Base-by-base conservation (phyloP, 2,888 invertebrate genomes). In the Nephrotoma flavescens region DNA sequence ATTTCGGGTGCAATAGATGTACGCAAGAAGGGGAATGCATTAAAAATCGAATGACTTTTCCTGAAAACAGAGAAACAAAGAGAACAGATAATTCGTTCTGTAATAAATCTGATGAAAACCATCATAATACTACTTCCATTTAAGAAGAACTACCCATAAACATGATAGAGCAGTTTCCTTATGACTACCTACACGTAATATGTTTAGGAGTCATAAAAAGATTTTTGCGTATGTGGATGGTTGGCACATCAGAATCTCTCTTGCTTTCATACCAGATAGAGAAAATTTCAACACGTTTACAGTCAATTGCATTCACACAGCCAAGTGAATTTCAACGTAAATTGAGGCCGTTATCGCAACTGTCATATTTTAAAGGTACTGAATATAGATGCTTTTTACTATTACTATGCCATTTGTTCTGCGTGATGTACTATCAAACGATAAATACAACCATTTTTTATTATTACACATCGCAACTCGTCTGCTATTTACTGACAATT, bases 331-430 rank as follows among this genome's bases (percentile, higher is more conserved):
- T 89, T 88, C 87, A 87, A 83, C 85, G 88, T 87, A 86, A 87
- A 87, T 88, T 88, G 45, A 87, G 89, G 87, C 83, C 84, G 31
- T 19, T 71, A 15, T 19, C 87, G 42, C 88, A 88, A 31, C 83
- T 88, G 31, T 88, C 88, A 42, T 87, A 87, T 45, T 89, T 88
- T 87, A 89, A 89, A 87, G 89, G 88, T n/a, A 88, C 89, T 47
- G 47, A 3, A n/a, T 47, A 89, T 19, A 89, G 83, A 87, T 19
- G 19, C 19, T 19, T 19, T 19, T 19, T 19, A 19, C 19, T 19
- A 19, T 19, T 19, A 1, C 87, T 52, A 89, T 89, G 12, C 87
- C 88, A 44, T 44, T 44, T 44, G 44, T 44, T 2, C 44, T 44
- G 44, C 44, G 44, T 44, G 44, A 9, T 44, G 44, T 44, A 44